Evolutionary conservation across 2,888 invertebrate species (phyloP).

Genomic region (Scaptomyza caliginosa): DNA sequence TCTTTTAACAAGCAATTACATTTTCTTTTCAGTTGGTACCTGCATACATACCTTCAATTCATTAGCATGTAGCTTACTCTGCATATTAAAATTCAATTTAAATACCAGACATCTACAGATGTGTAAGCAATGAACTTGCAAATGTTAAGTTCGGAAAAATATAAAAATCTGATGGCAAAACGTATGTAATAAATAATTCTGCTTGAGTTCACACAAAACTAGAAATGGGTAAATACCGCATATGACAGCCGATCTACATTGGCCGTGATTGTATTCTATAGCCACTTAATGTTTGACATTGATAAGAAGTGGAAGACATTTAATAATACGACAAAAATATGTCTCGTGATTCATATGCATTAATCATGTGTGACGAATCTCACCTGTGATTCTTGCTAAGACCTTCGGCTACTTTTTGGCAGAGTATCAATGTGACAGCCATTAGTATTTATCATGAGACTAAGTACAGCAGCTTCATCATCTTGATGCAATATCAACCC

Average conservation of each 20-base stretch:
- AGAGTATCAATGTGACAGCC: slow-evolving; percentile 50
- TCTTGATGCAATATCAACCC: slow-evolving; percentile 21
- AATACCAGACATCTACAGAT: slow-evolving; percentile 30
- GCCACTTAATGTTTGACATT: slow-evolving; percentile 46
- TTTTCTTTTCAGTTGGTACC: slow-evolving; percentile 17
- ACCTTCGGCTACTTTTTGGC: slow-evolving; percentile 55
- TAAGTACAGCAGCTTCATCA: slow-evolving; percentile 50
- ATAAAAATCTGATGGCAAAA: slow-evolving; percentile 32
- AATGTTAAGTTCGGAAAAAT: slow-evolving; percentile 36
- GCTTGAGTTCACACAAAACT: slow-evolving; percentile 12
- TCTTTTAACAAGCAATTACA: background rate
- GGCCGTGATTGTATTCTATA: slow-evolving; percentile 48
- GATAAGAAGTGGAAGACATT: slow-evolving; percentile 25
- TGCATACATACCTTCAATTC: slow-evolving; percentile 42
- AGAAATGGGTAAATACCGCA: slow-evolving; percentile 16
- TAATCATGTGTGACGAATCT: slow-evolving; percentile 66
- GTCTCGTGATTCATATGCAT: slow-evolving; percentile 50
- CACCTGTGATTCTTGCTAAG: slow-evolving; percentile 41
- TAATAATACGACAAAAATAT: slow-evolving; percentile 11
- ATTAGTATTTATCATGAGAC: slow-evolving; percentile 38
- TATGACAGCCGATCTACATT: slow-evolving; percentile 42
- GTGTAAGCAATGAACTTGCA: slow-evolving; percentile 66
- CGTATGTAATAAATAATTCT: slow-evolving; percentile 35
- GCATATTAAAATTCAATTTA: slow-evolving; percentile 49
- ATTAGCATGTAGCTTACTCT: slow-evolving; percentile 8